phyloP scores from a whole-genome alignment of 1,140 invertebrate species.

The Bathynomus jamesi region DNA sequence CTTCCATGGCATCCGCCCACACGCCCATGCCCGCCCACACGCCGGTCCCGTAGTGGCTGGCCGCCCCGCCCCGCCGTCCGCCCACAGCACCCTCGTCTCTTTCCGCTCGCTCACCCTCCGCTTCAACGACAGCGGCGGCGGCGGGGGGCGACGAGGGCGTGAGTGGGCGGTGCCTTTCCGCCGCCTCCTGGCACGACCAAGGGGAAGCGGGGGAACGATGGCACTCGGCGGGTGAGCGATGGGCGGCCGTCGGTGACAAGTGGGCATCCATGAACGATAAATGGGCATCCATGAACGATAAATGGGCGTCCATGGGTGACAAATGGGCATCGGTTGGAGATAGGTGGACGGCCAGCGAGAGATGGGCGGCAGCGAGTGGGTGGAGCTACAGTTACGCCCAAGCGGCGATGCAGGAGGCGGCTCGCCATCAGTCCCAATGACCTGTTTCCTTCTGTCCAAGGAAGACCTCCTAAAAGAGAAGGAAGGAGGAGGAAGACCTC shows the following conservation, averaged over 20 bases:
- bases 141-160: not conserved
- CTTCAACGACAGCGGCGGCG: not conserved
- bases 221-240: not conserved
- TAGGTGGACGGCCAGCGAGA: not conserved
- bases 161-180: not conserved
- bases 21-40: conserved; percentile 34
- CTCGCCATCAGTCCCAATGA: not conserved
- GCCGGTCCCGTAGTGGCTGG: conserved; percentile 37
- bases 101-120: not conserved
- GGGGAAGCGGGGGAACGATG: not conserved
- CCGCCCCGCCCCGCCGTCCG: conserved; percentile 34
- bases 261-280: not conserved
- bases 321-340: not conserved
- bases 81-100: conserved; percentile 12
- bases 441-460: not conserved
- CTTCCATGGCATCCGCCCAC: conserved; percentile 26
- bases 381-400: not conserved
- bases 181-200: not conserved
- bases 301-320: not conserved
- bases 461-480: not conserved
- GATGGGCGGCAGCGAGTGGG: not conserved
- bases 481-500: not conserved
- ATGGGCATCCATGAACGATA: not conserved
- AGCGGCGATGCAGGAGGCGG: not conserved
- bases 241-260: not conserved